These are phyloP conservation scores for Malurus leucopterus DNA, from an alignment of 2,797 vertebrate species.

Conservation along the genomic window DNA sequence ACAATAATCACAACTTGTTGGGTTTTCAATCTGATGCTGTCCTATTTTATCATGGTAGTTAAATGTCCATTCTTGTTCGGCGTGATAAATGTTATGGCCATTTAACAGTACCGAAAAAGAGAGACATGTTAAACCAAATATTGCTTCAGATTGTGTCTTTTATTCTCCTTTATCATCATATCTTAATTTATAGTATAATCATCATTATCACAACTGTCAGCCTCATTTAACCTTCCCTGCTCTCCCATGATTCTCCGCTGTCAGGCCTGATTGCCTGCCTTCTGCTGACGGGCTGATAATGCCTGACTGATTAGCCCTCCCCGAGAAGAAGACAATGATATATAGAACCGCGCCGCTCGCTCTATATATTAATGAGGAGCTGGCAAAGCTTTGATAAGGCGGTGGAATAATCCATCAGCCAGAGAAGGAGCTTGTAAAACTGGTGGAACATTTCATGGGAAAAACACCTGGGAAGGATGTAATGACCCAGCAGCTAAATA, in stretches of 20 bases:
- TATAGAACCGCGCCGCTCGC: slow-evolving; percentile 77
- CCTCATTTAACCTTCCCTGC: slow-evolving; percentile 86
- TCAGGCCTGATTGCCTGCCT: slow-evolving; percentile 85
- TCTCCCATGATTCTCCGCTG: slow-evolving; percentile 87
- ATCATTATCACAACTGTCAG: slow-evolving; percentile 91
- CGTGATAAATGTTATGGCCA: slow-evolving; percentile 83
- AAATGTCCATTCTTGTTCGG: slow-evolving; percentile 83
- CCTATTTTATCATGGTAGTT: slow-evolving; percentile 81
- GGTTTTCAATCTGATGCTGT: slow-evolving; percentile 85
- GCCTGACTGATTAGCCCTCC: slow-evolving; percentile 85
- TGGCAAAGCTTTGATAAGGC: slow-evolving; percentile 90
- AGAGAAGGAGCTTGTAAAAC: slow-evolving; percentile 77
- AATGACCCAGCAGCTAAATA: slow-evolving; percentile 75
- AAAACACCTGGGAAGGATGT: slow-evolving; percentile 78
- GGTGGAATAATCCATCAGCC: slow-evolving; percentile 80
- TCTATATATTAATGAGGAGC: slow-evolving; percentile 91
- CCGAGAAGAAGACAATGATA: slow-evolving; percentile 86
- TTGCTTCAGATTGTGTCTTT: slow-evolving; percentile 86
- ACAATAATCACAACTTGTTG: slow-evolving; percentile 84
- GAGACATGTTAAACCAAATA: slow-evolving; percentile 87
- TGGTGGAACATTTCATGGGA: slow-evolving; percentile 73
- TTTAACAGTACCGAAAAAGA: slow-evolving; percentile 80
- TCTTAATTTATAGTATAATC: slow-evolving; percentile 95
- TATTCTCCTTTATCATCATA: slow-evolving; percentile 87
- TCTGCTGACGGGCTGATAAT: slow-evolving; percentile 87